phyloP scores from a whole-genome alignment of 2,797 vertebrate species.

The Rhodeus uyekii region DNA sequence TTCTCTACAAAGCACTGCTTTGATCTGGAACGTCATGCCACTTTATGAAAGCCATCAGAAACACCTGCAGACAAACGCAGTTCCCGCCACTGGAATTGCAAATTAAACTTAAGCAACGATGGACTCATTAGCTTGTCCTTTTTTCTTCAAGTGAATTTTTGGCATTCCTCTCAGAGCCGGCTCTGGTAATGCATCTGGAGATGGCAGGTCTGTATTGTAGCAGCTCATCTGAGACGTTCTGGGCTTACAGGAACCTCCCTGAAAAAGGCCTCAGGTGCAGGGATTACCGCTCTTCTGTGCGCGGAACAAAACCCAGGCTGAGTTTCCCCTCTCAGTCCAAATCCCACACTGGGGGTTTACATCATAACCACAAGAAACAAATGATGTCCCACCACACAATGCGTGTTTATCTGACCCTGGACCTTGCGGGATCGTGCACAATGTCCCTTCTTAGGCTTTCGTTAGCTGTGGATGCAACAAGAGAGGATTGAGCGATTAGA shows the following conservation, averaged over 20 bases:
- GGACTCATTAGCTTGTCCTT: slow-evolving; percentile 24
- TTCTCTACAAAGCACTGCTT: not conserved
- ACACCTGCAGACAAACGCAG: not conserved
- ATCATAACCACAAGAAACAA: slow-evolving; percentile 64
- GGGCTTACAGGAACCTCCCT: slow-evolving; percentile 67
- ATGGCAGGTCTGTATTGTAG: slow-evolving; percentile 71
- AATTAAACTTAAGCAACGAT: slow-evolving; percentile 27
- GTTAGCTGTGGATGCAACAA: slow-evolving; percentile 69
- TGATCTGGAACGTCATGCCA: not conserved
- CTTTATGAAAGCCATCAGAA: not conserved
- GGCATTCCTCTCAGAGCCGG: slow-evolving; percentile 75
- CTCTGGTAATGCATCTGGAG: slow-evolving; percentile 76
- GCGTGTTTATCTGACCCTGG: slow-evolving; percentile 78
- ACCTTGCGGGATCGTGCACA: slow-evolving; percentile 71
- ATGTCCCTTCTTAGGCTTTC: slow-evolving; percentile 75
- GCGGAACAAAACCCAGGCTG: slow-evolving; percentile 48
- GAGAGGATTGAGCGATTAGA: slow-evolving; percentile 3
- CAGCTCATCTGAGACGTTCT: slow-evolving; percentile 51
- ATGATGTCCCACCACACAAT: slow-evolving; percentile 72
- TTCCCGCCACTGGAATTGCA: not conserved
- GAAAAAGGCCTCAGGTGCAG: slow-evolving; percentile 70
- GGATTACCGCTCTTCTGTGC: slow-evolving; percentile 60
- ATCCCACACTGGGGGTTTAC: slow-evolving; percentile 73
- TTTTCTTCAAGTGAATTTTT: slow-evolving; percentile 68
- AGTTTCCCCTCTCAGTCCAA: slow-evolving; percentile 52